Conservation (phyloP, 2,113 vertebrate genomes). For the Oncorhynchus kisutch region DNA sequence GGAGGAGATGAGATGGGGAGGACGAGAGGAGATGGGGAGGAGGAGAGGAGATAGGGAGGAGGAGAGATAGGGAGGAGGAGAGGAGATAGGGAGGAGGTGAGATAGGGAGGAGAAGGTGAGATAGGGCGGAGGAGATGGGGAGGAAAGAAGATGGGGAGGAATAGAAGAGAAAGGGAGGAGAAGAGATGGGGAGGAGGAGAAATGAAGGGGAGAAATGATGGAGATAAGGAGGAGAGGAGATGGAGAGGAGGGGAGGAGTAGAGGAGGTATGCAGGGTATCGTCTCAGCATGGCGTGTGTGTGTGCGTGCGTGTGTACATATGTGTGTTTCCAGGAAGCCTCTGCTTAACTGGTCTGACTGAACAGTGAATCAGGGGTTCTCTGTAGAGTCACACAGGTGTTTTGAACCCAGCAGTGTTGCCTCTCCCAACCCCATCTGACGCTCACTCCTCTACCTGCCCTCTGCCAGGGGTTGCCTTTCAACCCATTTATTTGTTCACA, state of each 20-base stretch:
- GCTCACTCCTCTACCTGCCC: constrained; percentile 28
- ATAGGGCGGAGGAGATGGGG: not conserved
- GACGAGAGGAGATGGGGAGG: constrained; percentile 8
- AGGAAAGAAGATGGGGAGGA: not conserved
- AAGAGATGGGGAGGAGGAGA: not conserved
- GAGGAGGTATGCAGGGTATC: constrained; percentile 39
- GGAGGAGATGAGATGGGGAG: not conserved
- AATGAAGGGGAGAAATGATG: too few species aligned
- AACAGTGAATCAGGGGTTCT: constrained; percentile 22
- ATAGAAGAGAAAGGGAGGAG: too few species aligned
- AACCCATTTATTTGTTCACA: constrained; percentile 54
- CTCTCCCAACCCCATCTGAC: constrained; percentile 1
- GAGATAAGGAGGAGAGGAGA: not conserved
- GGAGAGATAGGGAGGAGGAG: too few species aligned
- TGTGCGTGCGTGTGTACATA: not conserved
- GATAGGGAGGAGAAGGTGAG: not conserved
- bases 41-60: not conserved
- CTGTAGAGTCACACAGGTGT: constrained; percentile 23
- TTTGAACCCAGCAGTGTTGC: too few species aligned
- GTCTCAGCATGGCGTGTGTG: constrained; percentile 27
- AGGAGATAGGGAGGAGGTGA: too few species aligned
- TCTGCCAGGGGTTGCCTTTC: constrained; percentile 48
- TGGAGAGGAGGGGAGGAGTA: too few species aligned
- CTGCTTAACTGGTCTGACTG: constrained; percentile 22
- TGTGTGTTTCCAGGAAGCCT: constrained; percentile 8